Percentiles rank a stretch among this genome's conserved stretches.
These are phyloP conservation scores for Phytoseiulus persimilis DNA, from an alignment of 2,888 invertebrate species.

Conservation along the genomic window DNA sequence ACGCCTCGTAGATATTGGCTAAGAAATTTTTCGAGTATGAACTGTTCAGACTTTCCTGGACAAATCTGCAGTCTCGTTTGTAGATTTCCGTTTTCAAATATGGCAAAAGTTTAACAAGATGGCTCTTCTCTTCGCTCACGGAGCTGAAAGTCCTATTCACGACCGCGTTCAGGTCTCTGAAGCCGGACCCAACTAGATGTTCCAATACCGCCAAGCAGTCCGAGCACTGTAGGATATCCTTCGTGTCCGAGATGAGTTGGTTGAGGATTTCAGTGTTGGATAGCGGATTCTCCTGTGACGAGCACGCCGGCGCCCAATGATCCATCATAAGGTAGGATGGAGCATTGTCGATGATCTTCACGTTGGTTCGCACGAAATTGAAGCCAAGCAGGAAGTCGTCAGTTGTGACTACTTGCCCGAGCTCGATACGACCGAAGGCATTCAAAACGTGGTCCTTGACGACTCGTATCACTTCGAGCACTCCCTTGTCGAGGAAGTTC, in stretches of 20 bases:
- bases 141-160: neutral
- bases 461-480: slow-evolving; percentile 24
- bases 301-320: neutral
- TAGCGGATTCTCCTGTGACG: neutral
- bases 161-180: slow-evolving; percentile 19
- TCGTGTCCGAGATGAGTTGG: slow-evolving; percentile 21
- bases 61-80: neutral
- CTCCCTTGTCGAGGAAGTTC: slow-evolving; percentile 22
- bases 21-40: neutral
- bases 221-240: slow-evolving; percentile 9
- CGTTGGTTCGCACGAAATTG: slow-evolving; percentile 26
- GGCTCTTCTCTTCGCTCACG: neutral
- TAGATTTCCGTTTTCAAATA: slow-evolving; percentile 5
- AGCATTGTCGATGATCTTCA: slow-evolving; percentile 16
- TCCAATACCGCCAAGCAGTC: slow-evolving; percentile 10
- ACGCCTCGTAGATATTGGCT: slow-evolving; percentile 25
- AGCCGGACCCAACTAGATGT: slow-evolving; percentile 6
- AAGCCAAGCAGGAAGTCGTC: slow-evolving; percentile 20
- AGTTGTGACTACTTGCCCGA: neutral
- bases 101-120: slow-evolving; percentile 16
- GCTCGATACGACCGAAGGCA: slow-evolving; percentile 17
- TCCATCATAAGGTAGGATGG: slow-evolving; percentile 14
- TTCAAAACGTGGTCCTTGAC: neutral
- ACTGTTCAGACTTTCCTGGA: slow-evolving; percentile 14
- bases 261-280: slow-evolving; percentile 7